Evolutionary conservation across 2,797 vertebrate genomes (phyloP).

Genomic region (Tapirus indicus): DNA sequence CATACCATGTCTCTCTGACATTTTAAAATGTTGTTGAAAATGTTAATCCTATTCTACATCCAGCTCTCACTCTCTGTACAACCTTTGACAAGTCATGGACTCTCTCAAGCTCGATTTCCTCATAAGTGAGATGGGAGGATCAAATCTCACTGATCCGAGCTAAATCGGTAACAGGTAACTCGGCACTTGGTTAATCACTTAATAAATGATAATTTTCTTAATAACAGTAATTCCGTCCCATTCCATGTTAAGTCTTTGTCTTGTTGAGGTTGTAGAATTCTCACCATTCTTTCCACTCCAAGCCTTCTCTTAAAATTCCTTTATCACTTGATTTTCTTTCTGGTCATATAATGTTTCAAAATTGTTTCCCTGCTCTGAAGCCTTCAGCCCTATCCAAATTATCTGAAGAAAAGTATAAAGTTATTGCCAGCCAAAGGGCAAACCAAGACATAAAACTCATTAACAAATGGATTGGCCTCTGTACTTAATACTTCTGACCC

Average conservation of each 20-base stretch:
- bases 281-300: not conserved
- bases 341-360: not conserved
- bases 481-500: not conserved
- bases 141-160: not conserved
- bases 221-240: not conserved
- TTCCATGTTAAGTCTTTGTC: not conserved
- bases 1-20: not conserved
- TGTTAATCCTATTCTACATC: not conserved
- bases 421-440: not conserved
- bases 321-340: not conserved
- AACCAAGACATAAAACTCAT: not conserved
- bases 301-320: not conserved
- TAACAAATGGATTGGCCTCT: not conserved
- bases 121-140: not conserved
- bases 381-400: not conserved
- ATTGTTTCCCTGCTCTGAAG: not conserved
- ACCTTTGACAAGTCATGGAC: not conserved
- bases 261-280: not conserved
- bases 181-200: not conserved
- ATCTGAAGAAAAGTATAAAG: not conserved
- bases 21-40: not conserved
- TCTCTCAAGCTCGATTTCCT: not conserved
- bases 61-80: not conserved
- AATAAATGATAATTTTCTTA: not conserved
- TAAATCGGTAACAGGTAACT: not conserved